These are phyloP conservation scores for Drosophila gaucha DNA, from an alignment of 2,888 invertebrate species.

Conservation along the genomic window DNA sequence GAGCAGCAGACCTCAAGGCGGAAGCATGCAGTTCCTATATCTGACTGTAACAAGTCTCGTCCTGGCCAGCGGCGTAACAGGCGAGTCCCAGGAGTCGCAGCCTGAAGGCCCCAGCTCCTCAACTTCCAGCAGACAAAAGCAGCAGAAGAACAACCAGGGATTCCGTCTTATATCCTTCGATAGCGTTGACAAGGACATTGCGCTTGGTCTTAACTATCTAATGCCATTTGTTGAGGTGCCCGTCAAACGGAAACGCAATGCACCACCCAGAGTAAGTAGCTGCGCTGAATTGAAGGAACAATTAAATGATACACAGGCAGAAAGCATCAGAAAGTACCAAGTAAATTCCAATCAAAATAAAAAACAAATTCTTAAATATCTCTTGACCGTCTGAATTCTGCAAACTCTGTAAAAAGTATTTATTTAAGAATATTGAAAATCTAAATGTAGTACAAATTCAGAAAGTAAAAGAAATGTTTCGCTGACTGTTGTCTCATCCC, in stretches of 20 bases:
- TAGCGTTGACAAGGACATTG: slow-evolving; percentile 65
- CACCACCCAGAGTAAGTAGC: slow-evolving; percentile 50
- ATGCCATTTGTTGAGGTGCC: slow-evolving; percentile 79
- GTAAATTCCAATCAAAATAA: too few relatives aligned
- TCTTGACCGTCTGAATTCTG: not conserved
- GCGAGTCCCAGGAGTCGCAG: slow-evolving; percentile 4
- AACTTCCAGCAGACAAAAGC: slow-evolving; percentile 7
- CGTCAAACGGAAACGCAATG: slow-evolving; percentile 60
- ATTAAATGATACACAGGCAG: too few relatives aligned
- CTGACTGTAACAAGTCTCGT: slow-evolving; percentile 20
- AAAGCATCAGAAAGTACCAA: not conserved
- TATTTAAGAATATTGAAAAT: not conserved
- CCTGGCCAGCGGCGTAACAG: slow-evolving; percentile 35
- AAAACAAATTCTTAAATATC: not conserved
- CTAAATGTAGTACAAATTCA: too few relatives aligned
- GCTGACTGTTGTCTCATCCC: not conserved
- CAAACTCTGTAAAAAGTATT: not conserved
- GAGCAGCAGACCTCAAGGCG: slow-evolving; percentile 29
- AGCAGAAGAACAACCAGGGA: slow-evolving; percentile 22
- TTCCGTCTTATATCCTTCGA: slow-evolving; percentile 67
- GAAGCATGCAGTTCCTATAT: slow-evolving; percentile 48
- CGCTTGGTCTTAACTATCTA: slow-evolving; percentile 73
- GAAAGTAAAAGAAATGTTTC: too few relatives aligned
- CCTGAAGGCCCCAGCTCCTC: not conserved
- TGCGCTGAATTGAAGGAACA: not conserved